phyloP scores from a whole-genome alignment of 2,113 vertebrate genomes.

The Pseudopodoces humilis region DNA sequence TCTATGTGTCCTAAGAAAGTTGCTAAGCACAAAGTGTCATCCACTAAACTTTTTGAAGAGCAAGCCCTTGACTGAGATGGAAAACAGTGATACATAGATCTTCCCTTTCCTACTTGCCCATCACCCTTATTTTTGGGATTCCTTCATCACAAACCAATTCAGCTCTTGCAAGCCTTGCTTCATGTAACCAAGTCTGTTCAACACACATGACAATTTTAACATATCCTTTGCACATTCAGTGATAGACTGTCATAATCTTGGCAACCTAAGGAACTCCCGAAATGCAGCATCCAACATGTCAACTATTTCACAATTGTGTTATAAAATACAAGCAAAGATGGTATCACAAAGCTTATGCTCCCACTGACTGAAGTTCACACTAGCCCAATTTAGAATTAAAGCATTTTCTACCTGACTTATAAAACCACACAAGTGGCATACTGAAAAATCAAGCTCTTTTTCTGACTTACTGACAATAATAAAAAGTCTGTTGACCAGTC shows the following conservation, averaged over 20 bases:
- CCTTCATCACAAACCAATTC: background rate
- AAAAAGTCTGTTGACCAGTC: background rate
- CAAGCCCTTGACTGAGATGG: background rate
- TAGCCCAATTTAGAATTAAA: background rate
- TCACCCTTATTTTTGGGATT: background rate
- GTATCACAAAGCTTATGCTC: background rate
- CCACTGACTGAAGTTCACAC: background rate
- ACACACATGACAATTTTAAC: background rate
- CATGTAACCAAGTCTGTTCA: background rate
- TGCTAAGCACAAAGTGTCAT: background rate
- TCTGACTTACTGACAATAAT: background rate
- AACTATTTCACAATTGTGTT: background rate
- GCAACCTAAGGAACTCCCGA: background rate
- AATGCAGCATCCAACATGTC: background rate
- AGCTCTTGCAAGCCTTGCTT: background rate
- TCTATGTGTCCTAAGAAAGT: background rate
- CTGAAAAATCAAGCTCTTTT: background rate
- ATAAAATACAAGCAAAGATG: background rate
- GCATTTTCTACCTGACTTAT: background rate
- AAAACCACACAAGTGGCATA: background rate
- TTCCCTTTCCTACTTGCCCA: background rate
- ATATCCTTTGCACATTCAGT: background rate
- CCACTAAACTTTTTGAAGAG: background rate
- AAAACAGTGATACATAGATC: background rate
- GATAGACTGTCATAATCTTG: background rate